Evolutionary conservation across 2,797 vertebrate genomes (phyloP).

Genomic region (Anolis apletophallus): DNA sequence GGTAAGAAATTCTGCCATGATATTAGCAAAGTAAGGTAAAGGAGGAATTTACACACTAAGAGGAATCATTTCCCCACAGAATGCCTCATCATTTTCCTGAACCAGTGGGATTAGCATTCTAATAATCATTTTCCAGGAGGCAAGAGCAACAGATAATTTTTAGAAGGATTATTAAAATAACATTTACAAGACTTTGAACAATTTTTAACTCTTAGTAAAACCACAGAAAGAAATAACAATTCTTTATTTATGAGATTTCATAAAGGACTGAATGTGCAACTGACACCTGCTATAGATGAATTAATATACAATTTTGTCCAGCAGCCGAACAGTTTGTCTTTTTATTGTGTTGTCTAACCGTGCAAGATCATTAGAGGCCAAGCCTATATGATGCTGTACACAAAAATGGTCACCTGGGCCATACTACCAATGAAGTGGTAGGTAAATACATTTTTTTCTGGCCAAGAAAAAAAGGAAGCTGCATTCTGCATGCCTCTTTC

Average conservation of each 20-base stretch:
- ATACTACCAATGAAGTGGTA: constrained; percentile 94
- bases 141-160: constrained; percentile 90
- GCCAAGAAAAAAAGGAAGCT: constrained; percentile 76
- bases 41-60: constrained; percentile 91
- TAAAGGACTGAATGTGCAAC: constrained; percentile 84
- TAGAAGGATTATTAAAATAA: constrained; percentile 97
- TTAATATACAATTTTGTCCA: constrained; percentile 83
- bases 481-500: constrained; percentile 86
- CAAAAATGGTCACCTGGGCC: constrained; percentile 85
- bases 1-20: constrained; percentile 91
- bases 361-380: constrained; percentile 87
- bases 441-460: constrained; percentile 89
- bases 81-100: constrained; percentile 89
- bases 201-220: constrained; percentile 94
- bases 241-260: constrained; percentile 84
- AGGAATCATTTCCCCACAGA: constrained; percentile 90
- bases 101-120: constrained; percentile 85
- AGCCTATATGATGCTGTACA: constrained; percentile 91
- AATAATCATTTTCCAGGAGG: constrained; percentile 87
- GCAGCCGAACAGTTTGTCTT: constrained; percentile 81
- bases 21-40: constrained; percentile 87
- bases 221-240: constrained; percentile 85
- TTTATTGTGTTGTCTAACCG: constrained; percentile 85
- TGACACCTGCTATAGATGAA: constrained; percentile 83
- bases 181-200: constrained; percentile 97